These are phyloP conservation scores for Mormyrus proboscirostris DNA, from an alignment of 2,797 vertebrate genomes.

Conservation along the genomic window DNA sequence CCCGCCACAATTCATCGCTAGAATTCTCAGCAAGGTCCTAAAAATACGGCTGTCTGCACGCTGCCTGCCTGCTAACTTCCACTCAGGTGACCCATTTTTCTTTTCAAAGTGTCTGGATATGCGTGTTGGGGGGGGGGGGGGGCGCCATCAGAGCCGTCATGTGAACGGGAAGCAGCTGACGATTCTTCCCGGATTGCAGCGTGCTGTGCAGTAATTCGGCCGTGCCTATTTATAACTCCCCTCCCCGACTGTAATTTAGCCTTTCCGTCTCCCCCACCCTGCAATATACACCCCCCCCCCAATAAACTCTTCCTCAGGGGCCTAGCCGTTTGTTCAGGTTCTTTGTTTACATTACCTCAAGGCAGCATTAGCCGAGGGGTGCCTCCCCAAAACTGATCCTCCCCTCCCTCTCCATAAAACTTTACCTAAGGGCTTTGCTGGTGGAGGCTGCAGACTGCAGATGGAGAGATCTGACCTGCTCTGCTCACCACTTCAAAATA, in stretches of 20 bases:
- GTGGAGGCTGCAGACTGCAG: neutral
- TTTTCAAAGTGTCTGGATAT: constrained; percentile 56
- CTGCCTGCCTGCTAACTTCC: constrained; percentile 63
- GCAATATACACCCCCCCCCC: constrained; percentile 26
- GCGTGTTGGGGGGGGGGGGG: neutral
- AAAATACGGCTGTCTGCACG: constrained; percentile 65
- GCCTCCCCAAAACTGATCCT: constrained; percentile 6
- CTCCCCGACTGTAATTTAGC: constrained; percentile 30
- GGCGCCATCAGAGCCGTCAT: constrained; percentile 45
- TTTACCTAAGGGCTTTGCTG: neutral
- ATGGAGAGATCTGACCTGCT: neutral
- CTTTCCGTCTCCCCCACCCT: neutral
- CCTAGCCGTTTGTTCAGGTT: constrained; percentile 33
- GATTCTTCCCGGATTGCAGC: constrained; percentile 54
- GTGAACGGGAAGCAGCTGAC: constrained; percentile 57
- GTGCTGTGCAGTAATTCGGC: constrained; percentile 45
- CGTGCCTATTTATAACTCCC: constrained; percentile 40
- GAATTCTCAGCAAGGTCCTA: constrained; percentile 52
- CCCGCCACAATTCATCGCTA: constrained; percentile 48
- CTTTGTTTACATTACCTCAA: constrained; percentile 55
- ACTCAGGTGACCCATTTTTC: constrained; percentile 66
- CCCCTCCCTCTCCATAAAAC: constrained; percentile 38
- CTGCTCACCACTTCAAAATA: neutral
- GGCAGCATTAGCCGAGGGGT: constrained; percentile 40
- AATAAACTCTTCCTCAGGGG: constrained; percentile 3